These are phyloP conservation scores for Phalloptychus januarius DNA, from an alignment of 2,797 vertebrate species.

Conservation along the genomic window DNA sequence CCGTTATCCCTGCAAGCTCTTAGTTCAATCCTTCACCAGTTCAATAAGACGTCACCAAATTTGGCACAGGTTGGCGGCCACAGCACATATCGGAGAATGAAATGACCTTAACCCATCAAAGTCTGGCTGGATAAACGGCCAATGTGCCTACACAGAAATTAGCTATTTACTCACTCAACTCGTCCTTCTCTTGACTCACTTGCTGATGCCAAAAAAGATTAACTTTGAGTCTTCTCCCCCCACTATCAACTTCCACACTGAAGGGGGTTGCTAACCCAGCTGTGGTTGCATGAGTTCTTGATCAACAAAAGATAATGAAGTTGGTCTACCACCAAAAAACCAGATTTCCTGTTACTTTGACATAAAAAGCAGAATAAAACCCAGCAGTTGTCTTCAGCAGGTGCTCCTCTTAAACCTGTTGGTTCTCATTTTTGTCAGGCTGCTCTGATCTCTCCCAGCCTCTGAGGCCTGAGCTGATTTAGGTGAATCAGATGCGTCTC, in stretches of 20 bases:
- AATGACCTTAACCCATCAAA: neutral
- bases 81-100: neutral
- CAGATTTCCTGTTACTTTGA: neutral
- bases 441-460: too few species aligned
- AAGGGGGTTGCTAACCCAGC: neutral
- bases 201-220: neutral
- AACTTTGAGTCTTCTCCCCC: neutral
- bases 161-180: neutral
- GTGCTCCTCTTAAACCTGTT: neutral
- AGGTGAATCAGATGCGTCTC: neutral
- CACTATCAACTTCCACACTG: neutral
- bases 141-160: neutral
- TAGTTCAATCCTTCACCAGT: neutral
- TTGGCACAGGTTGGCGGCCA: neutral
- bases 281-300: neutral
- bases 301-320: neutral
- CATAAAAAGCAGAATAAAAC: neutral
- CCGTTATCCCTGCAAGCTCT: neutral
- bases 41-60: neutral
- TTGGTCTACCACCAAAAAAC: too few species aligned
- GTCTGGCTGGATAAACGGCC: neutral
- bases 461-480: conserved; percentile 2
- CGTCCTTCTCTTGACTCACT: neutral
- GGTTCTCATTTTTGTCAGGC: neutral
- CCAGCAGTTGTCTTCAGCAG: neutral